These are phyloP conservation scores for Karalla daura DNA, from an alignment of 2,797 vertebrate genomes.

Conservation along the genomic window DNA sequence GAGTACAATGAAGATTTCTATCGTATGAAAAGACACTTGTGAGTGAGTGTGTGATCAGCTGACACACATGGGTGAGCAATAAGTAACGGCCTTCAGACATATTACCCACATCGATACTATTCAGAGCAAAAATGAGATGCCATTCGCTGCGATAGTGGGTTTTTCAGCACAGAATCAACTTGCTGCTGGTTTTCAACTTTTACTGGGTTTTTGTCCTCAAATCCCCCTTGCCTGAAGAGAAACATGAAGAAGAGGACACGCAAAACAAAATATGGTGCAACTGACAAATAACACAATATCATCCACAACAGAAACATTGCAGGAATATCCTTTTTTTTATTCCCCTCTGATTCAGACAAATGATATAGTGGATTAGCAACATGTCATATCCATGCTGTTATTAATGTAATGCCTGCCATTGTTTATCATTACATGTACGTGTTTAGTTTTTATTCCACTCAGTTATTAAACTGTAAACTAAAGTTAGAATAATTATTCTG, in stretches of 20 bases:
- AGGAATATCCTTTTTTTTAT: too few relatives aligned
- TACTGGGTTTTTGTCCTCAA: background rate
- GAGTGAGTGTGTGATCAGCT: conserved; percentile 11
- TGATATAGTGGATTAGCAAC: too few relatives aligned
- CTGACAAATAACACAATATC: background rate
- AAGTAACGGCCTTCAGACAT: conserved; percentile 25
- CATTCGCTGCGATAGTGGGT: conserved; percentile 24
- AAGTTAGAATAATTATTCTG: too few relatives aligned
- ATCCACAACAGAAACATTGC: background rate
- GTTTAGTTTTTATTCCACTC: too few relatives aligned
- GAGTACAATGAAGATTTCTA: background rate
- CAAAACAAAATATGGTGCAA: background rate
- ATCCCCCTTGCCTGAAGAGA: background rate
- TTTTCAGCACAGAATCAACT: conserved; percentile 1
- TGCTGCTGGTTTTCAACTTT: conserved; percentile 8
- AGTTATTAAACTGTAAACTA: too few relatives aligned
- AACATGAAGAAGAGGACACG: too few relatives aligned
- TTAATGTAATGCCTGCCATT: too few relatives aligned
- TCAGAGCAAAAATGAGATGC: conserved; percentile 8
- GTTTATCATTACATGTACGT: too few relatives aligned
- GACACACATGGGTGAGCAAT: conserved; percentile 18
- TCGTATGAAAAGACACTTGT: background rate
- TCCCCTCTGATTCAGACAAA: too few relatives aligned
- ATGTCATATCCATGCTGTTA: too few relatives aligned
- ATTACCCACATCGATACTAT: conserved; percentile 18